These are phyloP conservation scores for Octonoba sinensis DNA, from an alignment of 2,888 invertebrate genomes.

Conservation along the genomic window DNA sequence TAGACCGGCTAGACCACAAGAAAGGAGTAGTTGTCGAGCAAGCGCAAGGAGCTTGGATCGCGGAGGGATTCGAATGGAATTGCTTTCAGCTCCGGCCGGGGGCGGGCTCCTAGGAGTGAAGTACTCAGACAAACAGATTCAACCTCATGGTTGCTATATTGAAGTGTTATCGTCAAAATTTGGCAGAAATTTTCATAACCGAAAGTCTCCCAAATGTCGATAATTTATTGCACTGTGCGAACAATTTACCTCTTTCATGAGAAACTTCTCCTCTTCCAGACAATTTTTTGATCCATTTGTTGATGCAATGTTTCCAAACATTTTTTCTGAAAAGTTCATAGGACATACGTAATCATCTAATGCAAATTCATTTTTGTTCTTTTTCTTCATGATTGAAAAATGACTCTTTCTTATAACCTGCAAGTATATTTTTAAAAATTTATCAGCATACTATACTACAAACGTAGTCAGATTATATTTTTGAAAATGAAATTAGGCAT, in stretches of 20 bases:
- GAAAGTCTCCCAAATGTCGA: too few relatives aligned
- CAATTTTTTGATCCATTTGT: slow-evolving; percentile 17
- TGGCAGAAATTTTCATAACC: neutral
- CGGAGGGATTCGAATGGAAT: too few relatives aligned
- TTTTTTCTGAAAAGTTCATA: slow-evolving; percentile 71
- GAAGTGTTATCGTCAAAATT: neutral
- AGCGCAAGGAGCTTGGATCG: too few relatives aligned
- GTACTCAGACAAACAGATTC: too few relatives aligned
- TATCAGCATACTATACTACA: too few relatives aligned
- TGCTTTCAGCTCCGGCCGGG: too few relatives aligned
- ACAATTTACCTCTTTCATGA: slow-evolving; percentile 55
- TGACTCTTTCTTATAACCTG: slow-evolving; percentile 88
- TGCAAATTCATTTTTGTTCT: slow-evolving; percentile 79
- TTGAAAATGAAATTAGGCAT: too few relatives aligned
- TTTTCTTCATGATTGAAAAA: slow-evolving; percentile 85
- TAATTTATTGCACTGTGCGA: too few relatives aligned
- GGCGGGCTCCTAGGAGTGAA: too few relatives aligned
- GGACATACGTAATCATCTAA: slow-evolving; percentile 90
- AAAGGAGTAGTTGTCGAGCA: too few relatives aligned
- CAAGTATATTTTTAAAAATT: slow-evolving; percentile 1
- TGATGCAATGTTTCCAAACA: neutral
- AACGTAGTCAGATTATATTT: too few relatives aligned
- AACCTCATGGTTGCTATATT: neutral
- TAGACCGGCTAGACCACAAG: too few relatives aligned
- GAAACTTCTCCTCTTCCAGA: slow-evolving; percentile 46